Base-by-base conservation (phyloP, 2,113 vertebrate species). In the Hydropotes inermis region DNA sequence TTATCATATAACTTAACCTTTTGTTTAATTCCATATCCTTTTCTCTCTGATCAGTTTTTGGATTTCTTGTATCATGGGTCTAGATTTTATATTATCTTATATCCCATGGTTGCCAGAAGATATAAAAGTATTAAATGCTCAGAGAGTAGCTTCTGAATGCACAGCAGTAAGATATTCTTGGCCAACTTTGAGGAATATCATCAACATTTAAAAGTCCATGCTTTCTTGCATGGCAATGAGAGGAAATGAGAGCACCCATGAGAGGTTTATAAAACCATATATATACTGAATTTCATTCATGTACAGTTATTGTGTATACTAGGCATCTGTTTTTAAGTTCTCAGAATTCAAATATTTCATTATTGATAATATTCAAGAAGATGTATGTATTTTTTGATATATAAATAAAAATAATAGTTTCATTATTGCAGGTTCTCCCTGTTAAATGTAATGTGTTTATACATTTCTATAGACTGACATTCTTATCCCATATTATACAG, bases 401-500 rank as follows among this genome's bases (percentile, higher is more conserved):
- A 2, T 61, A 55, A 87, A 84, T 58, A 87, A 89, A 3, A 13
- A 7, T 11, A 64, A 13, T 43, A 36, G 6, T 83, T 91, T 86
- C 10, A 58, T 47, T 91, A 25, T 57, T 82, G 3, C 89, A 36
- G 23, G 4, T 27, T 94, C 0, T 60, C 2, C 6, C 19, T 64
- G 19, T 45, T 54, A 82, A 95, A 36, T 45, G 3, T 50, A 67
- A 17, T 91, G 76, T 54, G 76, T 36, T 96, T 93, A 64, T 94
- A 96, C 54, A 94, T 98, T 64, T 3, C n/a, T 94, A 47, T 92
- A 70, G 93, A 45, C 16, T n/a, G 55, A 60, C 52, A 91, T 89
- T 96, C 76, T 97, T 97, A 92, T 96, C 90, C 36, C 58, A 76
- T 82, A 43, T 91, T 97, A 58, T 55, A 92, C 8, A 97, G 74